phyloP scores from a whole-genome alignment of 2,888 invertebrate genomes.

The Ochropacha duplaris region DNA sequence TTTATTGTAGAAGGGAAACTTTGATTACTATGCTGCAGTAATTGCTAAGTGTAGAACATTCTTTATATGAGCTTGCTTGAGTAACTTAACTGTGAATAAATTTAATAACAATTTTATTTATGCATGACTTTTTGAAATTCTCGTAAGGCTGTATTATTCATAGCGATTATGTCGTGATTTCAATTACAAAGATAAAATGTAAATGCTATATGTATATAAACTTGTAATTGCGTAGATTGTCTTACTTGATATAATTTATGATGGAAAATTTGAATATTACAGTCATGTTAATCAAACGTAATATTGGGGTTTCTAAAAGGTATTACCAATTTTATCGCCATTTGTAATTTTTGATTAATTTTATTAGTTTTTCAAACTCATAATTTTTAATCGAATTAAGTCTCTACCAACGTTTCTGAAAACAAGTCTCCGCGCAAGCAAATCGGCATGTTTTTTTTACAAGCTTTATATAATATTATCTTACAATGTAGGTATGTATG shows the following conservation, averaged over 20 bases:
- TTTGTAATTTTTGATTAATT: neutral
- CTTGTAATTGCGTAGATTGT: conserved; percentile 39
- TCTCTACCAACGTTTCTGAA: no score
- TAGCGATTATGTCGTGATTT: conserved; percentile 65
- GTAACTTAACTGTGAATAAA: conserved; percentile 29
- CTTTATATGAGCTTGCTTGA: neutral
- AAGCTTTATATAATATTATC: no score
- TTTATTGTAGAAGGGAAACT: conserved; percentile 55
- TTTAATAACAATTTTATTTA: conserved; percentile 69
- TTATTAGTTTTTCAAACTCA: no score
- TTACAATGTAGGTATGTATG: no score
- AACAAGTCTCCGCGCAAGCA: no score
- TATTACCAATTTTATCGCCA: no score
- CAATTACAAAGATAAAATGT: conserved; percentile 67
- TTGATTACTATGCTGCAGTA: conserved; percentile 38
- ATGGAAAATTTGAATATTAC: conserved; percentile 19
- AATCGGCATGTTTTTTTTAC: no score
- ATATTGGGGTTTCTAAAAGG: neutral
- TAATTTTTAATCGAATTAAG: no score
- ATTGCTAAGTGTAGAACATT: neutral
- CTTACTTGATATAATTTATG: conserved; percentile 24
- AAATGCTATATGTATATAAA: conserved; percentile 43
- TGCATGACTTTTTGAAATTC: conserved; percentile 57
- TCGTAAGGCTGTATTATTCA: conserved; percentile 35
- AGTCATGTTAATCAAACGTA: neutral